A percentile compares a stretch with the other conserved stretches of the same genome.
Evolutionary conservation across 2,113 vertebrate genomes (phyloP).

Genomic region (Otolemur garnettii): DNA sequence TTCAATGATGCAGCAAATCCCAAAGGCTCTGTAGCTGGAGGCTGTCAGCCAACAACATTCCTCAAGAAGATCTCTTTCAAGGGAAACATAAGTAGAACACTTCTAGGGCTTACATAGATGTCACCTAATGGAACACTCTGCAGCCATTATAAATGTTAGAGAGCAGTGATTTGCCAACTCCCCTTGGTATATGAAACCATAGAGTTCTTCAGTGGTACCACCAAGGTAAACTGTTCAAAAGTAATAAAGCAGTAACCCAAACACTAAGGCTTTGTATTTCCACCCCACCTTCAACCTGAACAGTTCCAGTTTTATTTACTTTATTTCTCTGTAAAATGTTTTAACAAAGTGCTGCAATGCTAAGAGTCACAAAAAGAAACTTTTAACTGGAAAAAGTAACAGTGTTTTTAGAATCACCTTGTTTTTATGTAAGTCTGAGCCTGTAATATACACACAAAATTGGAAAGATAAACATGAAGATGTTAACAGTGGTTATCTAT

Average conservation of each 20-base stretch:
- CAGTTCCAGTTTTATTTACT: conserved; percentile 25
- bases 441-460: not conserved
- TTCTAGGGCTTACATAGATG: not conserved
- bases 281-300: not conserved
- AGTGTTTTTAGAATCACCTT: not conserved
- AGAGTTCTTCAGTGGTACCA: conserved; percentile 34
- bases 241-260: conserved; percentile 8
- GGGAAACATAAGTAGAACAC: not conserved
- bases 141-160: conserved; percentile 34
- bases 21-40: not conserved
- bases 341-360: not conserved
- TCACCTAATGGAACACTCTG: not conserved
- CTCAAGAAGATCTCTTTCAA: conserved; percentile 33
- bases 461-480: not conserved
- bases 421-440: not conserved
- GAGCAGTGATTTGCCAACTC: conserved; percentile 8
- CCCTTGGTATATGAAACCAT: not conserved
- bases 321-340: conserved; percentile 9
- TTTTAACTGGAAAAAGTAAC: conserved; percentile 26
- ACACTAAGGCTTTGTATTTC: conserved; percentile 2
- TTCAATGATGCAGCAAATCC: conserved; percentile 25
- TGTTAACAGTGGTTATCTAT: not conserved
- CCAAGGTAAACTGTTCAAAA: not conserved
- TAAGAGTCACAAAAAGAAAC: conserved; percentile 47
- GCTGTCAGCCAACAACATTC: conserved; percentile 28